A percentile compares a stretch with the other conserved stretches of the same genome.
These are phyloP conservation scores for Peromyscus aztecus DNA, from an alignment of 2,797 vertebrate species.

Conservation along the genomic window DNA sequence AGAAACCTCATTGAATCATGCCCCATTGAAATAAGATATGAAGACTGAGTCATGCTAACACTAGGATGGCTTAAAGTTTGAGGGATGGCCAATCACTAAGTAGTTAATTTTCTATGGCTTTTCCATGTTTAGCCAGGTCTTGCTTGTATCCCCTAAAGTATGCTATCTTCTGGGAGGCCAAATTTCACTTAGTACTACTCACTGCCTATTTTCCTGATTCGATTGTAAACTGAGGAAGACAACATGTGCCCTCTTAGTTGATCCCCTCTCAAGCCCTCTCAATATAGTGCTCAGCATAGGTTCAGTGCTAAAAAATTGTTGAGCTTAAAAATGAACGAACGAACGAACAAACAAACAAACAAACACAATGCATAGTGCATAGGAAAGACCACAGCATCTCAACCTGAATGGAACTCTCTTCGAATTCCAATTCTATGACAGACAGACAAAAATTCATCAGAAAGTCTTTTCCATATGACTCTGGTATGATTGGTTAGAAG, in stretches of 20 bases:
- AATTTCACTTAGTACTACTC: neutral
- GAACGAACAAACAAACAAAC: neutral
- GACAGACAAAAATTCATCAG: neutral
- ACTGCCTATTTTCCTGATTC: neutral
- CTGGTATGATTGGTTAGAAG: constrained; percentile 14
- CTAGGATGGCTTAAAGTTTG: neutral
- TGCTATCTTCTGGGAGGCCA: neutral
- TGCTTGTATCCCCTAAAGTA: neutral
- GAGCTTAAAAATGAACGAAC: neutral
- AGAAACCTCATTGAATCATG: neutral
- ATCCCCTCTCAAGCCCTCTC: neutral
- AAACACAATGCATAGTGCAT: neutral
- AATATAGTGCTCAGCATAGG: neutral
- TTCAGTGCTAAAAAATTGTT: neutral
- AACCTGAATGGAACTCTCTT: neutral
- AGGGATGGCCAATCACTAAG: neutral
- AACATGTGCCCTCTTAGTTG: neutral
- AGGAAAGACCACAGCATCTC: neutral
- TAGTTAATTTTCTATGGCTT: neutral
- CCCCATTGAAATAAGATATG: neutral
- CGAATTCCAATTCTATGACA: neutral
- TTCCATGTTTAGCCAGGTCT: neutral
- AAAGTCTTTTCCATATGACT: neutral
- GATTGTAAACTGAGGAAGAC: neutral
- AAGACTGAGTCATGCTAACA: neutral